Evolutionary conservation across 2,888 invertebrate species (phyloP), one percentile per base, ranked within the genome.

Genomic region (Cabera pusaria): DNA sequence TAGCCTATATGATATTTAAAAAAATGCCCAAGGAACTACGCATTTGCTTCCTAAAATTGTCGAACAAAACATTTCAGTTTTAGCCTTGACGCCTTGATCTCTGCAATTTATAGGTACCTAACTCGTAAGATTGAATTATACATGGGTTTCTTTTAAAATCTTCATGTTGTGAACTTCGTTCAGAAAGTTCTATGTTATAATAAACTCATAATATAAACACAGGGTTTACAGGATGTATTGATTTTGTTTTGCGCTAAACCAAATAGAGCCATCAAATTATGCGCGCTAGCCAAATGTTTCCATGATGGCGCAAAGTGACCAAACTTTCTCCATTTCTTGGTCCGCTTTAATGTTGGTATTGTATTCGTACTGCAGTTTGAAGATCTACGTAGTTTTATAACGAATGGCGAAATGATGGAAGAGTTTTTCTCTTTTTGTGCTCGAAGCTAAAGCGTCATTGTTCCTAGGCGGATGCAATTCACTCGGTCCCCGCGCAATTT

Each of bases 391-490:
- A 61, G 59, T 55, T 56, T 66, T 66, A 75, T 67, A 78, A 74
- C 64, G 70, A 71, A 71, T 72, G 66, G 64, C 72, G 70, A 76
- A 80, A 79, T 77, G 71, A 80, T 76, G 80, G 36, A 72, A 64
- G 68, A 64, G 64, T 72, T 79, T 74, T 58, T 72, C 74, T 60
- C 53, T 64, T 73, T 72, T 73, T 70, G 60, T 74, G 69, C 72
- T 68, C 62, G 70, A 69, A 73, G 80, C 77, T 61, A 75, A 76
- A 82, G 81, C 73, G 64, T 71, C 74, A 85, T 87, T 87, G 87
- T 87, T 86, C 79, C 71, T 73, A 69, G 73, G 69, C 84, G 87
- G 85, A 86, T 86, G 83, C 85, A 85, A 86, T 86, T 86, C 84
- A 77, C 76, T 84, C 80, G 76, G 75, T 72, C 73, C 61, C 77